Evolutionary conservation across 2,888 invertebrate genomes (phyloP).

Genomic region (Blastobasis adustella): DNA sequence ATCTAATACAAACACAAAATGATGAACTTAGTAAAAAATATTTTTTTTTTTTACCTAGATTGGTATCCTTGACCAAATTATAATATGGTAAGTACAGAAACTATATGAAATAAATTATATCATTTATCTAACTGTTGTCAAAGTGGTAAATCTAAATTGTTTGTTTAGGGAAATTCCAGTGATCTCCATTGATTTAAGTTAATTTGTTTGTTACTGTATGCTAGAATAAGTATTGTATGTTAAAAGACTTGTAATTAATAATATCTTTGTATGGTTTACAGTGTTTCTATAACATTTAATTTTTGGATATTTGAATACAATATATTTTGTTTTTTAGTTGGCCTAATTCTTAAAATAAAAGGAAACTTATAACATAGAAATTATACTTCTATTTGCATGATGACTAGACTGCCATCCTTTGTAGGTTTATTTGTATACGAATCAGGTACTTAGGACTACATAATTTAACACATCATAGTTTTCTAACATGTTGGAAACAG

Average conservation of each 20-base stretch:
- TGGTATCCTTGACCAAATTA: no score
- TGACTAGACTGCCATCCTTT: slow-evolving; percentile 1
- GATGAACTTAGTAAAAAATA: no score
- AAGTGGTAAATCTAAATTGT: no score
- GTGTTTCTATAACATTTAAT: slow-evolving; percentile 51
- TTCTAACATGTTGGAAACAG: slow-evolving; percentile 71
- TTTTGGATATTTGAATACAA: slow-evolving; percentile 54
- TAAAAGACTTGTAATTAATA: slow-evolving; percentile 22
- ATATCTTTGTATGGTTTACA: slow-evolving; percentile 61
- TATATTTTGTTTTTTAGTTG: slow-evolving; percentile 34
- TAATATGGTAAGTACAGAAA: no score
- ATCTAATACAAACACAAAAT: not conserved
- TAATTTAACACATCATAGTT: slow-evolving; percentile 25
- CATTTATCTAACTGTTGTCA: no score
- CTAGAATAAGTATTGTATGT: slow-evolving; percentile 32
- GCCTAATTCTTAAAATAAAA: slow-evolving; percentile 38
- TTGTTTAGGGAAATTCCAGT: slow-evolving; percentile 28
- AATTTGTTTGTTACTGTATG: slow-evolving; percentile 27
- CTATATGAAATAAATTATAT: no score
- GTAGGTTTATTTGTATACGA: not conserved
- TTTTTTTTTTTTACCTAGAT: no score
- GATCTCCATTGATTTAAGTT: slow-evolving; percentile 30
- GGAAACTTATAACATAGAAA: slow-evolving; percentile 21
- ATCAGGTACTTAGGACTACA: slow-evolving; percentile 10
- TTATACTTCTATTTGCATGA: slow-evolving; percentile 27